Evolutionary conservation across 1,140 invertebrate genomes (phyloP).

Genomic region (Bombus polaris): DNA sequence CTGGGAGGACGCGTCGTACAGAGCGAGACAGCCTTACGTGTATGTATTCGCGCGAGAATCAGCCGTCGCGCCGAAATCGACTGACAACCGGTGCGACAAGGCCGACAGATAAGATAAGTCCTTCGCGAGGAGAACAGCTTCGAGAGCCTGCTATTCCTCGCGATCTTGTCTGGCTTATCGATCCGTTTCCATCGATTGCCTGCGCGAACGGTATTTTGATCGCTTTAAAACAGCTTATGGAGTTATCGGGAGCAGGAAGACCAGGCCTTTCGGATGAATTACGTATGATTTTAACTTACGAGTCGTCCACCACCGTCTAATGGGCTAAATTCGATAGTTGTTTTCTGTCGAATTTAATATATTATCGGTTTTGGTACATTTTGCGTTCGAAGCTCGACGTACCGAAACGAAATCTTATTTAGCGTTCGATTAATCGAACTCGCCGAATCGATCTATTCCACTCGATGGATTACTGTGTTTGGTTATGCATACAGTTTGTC

Average conservation of each 20-base stretch:
- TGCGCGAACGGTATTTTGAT: background rate
- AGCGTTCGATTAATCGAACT: background rate
- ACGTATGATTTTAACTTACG: background rate
- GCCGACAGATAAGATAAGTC: conserved; percentile 36
- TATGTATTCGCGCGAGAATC: too few species aligned
- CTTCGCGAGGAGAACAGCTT: background rate
- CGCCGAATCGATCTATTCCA: background rate
- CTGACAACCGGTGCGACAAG: background rate
- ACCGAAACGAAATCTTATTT: background rate
- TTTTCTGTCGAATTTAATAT: background rate
- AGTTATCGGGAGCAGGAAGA: background rate
- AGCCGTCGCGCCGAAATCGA: conserved; percentile 20
- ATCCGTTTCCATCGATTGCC: background rate
- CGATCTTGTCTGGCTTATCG: conserved; percentile 13
- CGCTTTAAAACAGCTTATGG: background rate
- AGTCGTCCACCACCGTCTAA: background rate
- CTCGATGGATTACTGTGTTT: background rate
- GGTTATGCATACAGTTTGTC: background rate
- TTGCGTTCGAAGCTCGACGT: background rate
- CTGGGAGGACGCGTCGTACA: conserved; percentile 62
- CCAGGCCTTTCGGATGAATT: accelerated
- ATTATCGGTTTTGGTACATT: accelerated
- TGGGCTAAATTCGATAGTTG: background rate
- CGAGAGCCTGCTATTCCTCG: background rate
- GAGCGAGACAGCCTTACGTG: conserved; percentile 41